phyloP scores from a whole-genome alignment of 1,140 invertebrate species.

The Danaus melanippus region DNA sequence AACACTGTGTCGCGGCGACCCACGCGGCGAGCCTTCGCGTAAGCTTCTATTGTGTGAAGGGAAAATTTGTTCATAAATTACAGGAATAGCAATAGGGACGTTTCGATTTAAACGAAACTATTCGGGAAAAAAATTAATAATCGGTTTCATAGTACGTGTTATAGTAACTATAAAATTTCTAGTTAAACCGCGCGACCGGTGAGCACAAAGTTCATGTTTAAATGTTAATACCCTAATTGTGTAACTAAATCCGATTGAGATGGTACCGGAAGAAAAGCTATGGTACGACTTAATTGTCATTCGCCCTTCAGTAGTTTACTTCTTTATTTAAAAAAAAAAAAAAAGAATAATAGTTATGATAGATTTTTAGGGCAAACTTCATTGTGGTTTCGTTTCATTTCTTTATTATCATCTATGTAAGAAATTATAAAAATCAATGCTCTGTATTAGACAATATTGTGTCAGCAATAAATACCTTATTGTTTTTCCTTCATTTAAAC shows the following conservation, averaged over 20 bases:
- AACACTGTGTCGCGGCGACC: constrained; percentile 16
- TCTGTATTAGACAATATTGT: constrained; percentile 28
- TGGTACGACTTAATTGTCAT: constrained; percentile 20
- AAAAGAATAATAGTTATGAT: constrained; percentile 15
- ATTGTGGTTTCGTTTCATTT: constrained; percentile 31
- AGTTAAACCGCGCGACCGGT: constrained; percentile 12
- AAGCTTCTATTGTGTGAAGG: constrained; percentile 13
- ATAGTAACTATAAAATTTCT: constrained; percentile 3
- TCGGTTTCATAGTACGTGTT: constrained; percentile 11
- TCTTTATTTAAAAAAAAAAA: constrained; percentile 24
- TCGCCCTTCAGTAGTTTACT: constrained; percentile 25
- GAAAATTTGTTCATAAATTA: constrained; percentile 23
- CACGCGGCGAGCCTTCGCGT: constrained; percentile 11
- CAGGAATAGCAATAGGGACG: constrained; percentile 26
- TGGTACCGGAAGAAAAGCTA: constrained; percentile 14
- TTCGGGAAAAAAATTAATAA: constrained; percentile 13
- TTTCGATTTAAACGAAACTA: constrained; percentile 13
- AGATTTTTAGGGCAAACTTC: constrained; percentile 30
- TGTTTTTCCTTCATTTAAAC: constrained; percentile 29
- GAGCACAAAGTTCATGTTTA: constrained; percentile 22
- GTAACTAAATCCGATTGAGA: constrained; percentile 12
- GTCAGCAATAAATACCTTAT: constrained; percentile 25
- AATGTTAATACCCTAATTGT: constrained; percentile 13
- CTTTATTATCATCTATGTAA: constrained; percentile 20
- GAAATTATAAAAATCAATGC: constrained; percentile 23